Evolutionary conservation across 2,888 invertebrate genomes (phyloP), one percentile per base, ranked within the genome.

Genomic region (Kryphioiulus occultus): DNA sequence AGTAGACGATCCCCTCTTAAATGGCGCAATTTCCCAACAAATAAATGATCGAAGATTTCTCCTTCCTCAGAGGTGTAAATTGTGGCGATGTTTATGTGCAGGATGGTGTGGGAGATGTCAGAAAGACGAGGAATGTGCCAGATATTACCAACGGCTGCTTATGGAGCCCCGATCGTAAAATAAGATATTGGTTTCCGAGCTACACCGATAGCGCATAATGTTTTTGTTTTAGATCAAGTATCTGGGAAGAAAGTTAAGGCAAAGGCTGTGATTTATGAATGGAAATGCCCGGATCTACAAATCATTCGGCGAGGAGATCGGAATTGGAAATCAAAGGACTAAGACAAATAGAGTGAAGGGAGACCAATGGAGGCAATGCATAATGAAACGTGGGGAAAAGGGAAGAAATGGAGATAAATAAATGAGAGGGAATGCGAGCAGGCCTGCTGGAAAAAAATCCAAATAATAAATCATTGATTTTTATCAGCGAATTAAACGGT

Each of bases 121-220:
- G 3, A 30, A 9, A 17, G 78, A 78, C 78, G 26, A 30, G 78
- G 30, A 78, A 78, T 78, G 78, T 78, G 78, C 78, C 26, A 78
- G 78, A 78, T 78, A 78, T 78, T 78, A 15, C 78, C 78, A 78
- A 30, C 30, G 78, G 78, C 78, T 30, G 78, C 78, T 30, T 78
- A 78, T 78, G 78, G 78, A 26, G 78, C 78, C 78, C 78, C 12
- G 78, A 78, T 78, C 78, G 78, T 78, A 78, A 78, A 78, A 30
- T 78, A 78, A 78, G 78, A 78, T 78, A 78, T 78, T 78, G 78
- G 78, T 78, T 78, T 78, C 78, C 78, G 78, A 78, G 78, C 78
- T 15, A 30, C 26, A 78, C 78, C 78, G 78, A 78, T 78, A 78
- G 78, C 78, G 78, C 78, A 30, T 78, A 78, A 78, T 78, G 78